Evolutionary conservation across 2,797 vertebrate genomes (phyloP), one percentile per base, ranked within the genome.

Genomic region (Enteromius fasciolatus): DNA sequence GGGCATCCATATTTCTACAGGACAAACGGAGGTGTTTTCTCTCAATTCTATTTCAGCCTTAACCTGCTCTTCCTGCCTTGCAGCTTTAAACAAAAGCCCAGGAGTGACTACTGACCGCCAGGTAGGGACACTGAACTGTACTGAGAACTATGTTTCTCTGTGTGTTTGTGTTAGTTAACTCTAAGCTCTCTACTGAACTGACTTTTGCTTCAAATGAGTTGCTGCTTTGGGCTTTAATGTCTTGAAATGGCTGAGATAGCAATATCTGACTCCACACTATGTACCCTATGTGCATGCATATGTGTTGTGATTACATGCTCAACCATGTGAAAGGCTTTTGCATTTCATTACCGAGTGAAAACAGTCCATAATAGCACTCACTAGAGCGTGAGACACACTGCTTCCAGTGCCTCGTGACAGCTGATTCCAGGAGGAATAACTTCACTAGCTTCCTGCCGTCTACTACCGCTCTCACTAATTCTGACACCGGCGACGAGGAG

Each of bases 1-100:
- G 75, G 80, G 46, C 59, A 79, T 83, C 76, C 76, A 39, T 82
- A 73, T 78, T 78, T 63, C 84, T 67, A 17, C 61, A 81, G 85
- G 89, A 83, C 80, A 91, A 78, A 86, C 79, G 73, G 88, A 89
- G 91, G 2, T 85, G 88, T 84, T 81, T 90, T 86, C 88, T 4
- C 78, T 90, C 78, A 18, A 70, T 78, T 83, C 48, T 76, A 67
- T 75, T 82, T 70, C 75, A 77, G 18, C 66, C 41, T 70, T 31
- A 57, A 70, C 25, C 75, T 79, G 76, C 76, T 83, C 85, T 70
- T 84, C 10, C 1, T 17, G 66, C 80, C 3, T 28, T 73, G 82
- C 79, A 84, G 81, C 70, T 87, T 85, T 78, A 78, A 84, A 68
- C 50, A 83, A 78, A 67, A 88, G 44, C 5, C 86, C 61, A 78